Percentiles rank a stretch among this genome's conserved stretches.
Evolutionary conservation across 1,140 invertebrate genomes (phyloP).

Genomic region (Ceratosolen fusciceps): DNA sequence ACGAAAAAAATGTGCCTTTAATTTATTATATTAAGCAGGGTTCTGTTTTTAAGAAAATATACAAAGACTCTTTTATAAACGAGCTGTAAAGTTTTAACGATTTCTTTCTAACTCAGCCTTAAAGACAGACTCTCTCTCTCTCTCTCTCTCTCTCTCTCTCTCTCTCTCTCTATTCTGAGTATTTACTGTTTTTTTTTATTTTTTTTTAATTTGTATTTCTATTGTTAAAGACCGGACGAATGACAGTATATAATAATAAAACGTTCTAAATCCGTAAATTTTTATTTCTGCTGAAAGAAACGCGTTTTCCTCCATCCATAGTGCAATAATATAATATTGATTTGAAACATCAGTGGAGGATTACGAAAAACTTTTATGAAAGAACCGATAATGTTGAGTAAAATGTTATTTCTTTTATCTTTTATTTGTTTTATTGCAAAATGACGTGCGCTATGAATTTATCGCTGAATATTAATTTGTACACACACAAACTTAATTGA

Average conservation of each 20-base stretch:
- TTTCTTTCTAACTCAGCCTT: slow-evolving; percentile 4
- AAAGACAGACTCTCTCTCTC: neutral
- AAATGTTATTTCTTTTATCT: slow-evolving; percentile 7
- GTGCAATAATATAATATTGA: slow-evolving; percentile 32
- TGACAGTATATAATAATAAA: too few species aligned
- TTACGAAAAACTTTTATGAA: slow-evolving; percentile 35
- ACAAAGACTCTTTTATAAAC: neutral
- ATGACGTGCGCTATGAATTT: too few species aligned
- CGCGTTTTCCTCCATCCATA: neutral
- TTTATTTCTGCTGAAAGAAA: slow-evolving; percentile 23
- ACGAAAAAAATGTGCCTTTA: neutral
- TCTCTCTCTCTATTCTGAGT: too few species aligned
- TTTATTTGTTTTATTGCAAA: slow-evolving; percentile 26
- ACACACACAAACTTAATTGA: too few species aligned
- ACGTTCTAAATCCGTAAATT: neutral
- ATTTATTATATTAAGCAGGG: slow-evolving; percentile 27
- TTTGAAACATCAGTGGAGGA: slow-evolving; percentile 41
- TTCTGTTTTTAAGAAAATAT: slow-evolving; percentile 36
- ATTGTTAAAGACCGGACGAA: too few species aligned
- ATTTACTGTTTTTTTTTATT: neutral
- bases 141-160: too few species aligned
- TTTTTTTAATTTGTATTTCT: slow-evolving; percentile 23
- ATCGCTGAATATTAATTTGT: too few species aligned
- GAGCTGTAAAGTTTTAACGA: neutral
- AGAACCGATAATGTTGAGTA: slow-evolving; percentile 13